These are phyloP conservation scores for Brachymystax lenok DNA, from an alignment of 2,797 vertebrate genomes.

Conservation along the genomic window DNA sequence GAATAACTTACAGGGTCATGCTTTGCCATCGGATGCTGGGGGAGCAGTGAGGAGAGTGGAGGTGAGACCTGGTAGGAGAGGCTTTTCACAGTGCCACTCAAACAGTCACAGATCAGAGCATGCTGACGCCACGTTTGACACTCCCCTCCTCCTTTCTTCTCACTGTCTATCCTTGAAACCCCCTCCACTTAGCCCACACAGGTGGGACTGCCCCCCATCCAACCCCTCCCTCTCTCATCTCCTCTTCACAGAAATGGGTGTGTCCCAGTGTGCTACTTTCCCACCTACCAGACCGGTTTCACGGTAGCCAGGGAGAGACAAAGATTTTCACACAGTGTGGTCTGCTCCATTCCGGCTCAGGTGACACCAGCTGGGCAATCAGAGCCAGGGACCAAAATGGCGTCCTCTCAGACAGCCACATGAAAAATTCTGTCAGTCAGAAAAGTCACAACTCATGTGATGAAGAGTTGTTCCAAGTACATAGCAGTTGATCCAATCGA, in stretches of 20 bases:
- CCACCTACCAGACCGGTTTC: conserved; percentile 67
- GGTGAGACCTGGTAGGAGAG: conserved; percentile 39
- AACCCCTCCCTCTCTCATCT: conserved; percentile 34
- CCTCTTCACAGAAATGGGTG: conserved; percentile 42
- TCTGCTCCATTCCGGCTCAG: conserved; percentile 27
- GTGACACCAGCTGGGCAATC: conserved; percentile 38
- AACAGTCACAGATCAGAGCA: conserved; percentile 34
- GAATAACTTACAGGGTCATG: conserved; percentile 61
- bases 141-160: conserved; percentile 20
- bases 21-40: conserved; percentile 64
- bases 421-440: neutral
- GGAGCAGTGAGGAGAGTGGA: conserved; percentile 31
- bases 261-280: conserved; percentile 38
- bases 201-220: conserved; percentile 27
- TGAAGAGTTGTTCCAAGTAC: too few species aligned
- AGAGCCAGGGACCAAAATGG: conserved; percentile 16
- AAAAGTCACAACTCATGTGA: neutral
- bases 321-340: conserved; percentile 13
- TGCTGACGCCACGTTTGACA: conserved; percentile 32
- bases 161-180: conserved; percentile 25
- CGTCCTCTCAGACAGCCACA: neutral
- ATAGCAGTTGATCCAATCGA: too few species aligned
- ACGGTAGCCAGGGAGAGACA: conserved; percentile 1
- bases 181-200: conserved; percentile 27
- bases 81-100: conserved; percentile 38